Evolutionary conservation across 2,888 invertebrate species (phyloP), one percentile per base, ranked within the genome.

Genomic region (Ormia ochracea): DNA sequence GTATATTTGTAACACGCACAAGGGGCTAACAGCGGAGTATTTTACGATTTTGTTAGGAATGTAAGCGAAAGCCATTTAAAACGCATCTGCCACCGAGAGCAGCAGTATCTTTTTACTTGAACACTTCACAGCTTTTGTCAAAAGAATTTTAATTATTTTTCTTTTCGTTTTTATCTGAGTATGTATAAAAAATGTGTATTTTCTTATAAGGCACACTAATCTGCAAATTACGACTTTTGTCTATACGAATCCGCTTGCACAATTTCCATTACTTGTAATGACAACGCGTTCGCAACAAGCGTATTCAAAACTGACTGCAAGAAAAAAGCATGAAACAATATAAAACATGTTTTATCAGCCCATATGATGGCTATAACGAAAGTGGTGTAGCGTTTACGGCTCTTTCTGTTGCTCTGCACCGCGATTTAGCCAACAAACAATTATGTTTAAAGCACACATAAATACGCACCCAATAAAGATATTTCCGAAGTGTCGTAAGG

Each of bases 201-300:
- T 54, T 28, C n/a, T 38, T 56, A 31, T 38, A 77, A 77, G 69
- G 63, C 76, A 70, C 76, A 70, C 56, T 38, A 61, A 31, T 23
- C n/a, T 58, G 36, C 1, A 38, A 48, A n/a, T 76, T 63, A 17
- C 65, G 73, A 14, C 48, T 59, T 36, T 14, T 52, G 2, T 66
- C 2, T 28, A 21, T 6, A 33, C n/a, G 19, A 41, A 59, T 58
- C 56, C 69, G 69, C 48, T 41, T 69, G 9, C 3, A 69, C 23
- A 45, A 45, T 56, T 69, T 69, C 23, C 31, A 63, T 69, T 69
- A 63, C 54, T 56, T 45, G 66, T 48, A 56, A 69, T 68, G 61
- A 68, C 56, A 63, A 63, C 63, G 70, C 61, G 63, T 63, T 63
- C 54, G 56, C 56, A 77, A 65, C 69, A 77, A 70, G 45, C 69